Conservation (phyloP, 2,797 vertebrate species). For the Florisuga fusca region DNA sequence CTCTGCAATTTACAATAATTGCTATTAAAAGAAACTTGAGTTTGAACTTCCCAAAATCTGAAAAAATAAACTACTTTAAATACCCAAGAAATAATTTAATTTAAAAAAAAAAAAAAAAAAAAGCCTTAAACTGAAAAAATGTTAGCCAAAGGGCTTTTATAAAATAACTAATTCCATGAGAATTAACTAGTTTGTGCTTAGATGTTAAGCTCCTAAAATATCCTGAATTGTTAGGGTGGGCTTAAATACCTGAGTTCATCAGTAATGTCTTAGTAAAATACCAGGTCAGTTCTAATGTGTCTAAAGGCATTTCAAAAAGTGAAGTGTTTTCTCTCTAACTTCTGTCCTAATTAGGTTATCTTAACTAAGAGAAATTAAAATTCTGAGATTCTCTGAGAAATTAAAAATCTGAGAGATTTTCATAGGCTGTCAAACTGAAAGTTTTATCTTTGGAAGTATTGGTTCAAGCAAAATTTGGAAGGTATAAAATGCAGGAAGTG, state of each 20-base stretch:
- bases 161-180: background rate
- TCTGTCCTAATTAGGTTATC: slow-evolving; percentile 20
- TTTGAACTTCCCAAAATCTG: background rate
- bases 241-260: slow-evolving; percentile 19
- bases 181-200: slow-evolving; percentile 12
- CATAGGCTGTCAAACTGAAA: background rate
- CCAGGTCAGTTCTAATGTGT: background rate
- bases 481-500: background rate
- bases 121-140: slow-evolving; percentile 5
- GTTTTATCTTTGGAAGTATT: background rate
- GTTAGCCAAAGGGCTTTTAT: slow-evolving; percentile 18
- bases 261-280: background rate
- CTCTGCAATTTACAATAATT: background rate
- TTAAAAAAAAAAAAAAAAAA: too few species aligned
- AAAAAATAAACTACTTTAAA: slow-evolving; percentile 33
- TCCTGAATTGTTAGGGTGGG: background rate
- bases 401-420: background rate
- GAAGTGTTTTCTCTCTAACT: background rate
- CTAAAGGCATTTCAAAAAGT: background rate
- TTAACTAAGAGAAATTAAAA: background rate
- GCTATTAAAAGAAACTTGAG: background rate
- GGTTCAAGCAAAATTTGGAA: background rate
- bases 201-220: slow-evolving; percentile 17
- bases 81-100: background rate
- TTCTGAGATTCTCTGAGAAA: background rate